Base-by-base conservation (phyloP, 2,888 invertebrate genomes). In the Synanthedon vespiformis region DNA sequence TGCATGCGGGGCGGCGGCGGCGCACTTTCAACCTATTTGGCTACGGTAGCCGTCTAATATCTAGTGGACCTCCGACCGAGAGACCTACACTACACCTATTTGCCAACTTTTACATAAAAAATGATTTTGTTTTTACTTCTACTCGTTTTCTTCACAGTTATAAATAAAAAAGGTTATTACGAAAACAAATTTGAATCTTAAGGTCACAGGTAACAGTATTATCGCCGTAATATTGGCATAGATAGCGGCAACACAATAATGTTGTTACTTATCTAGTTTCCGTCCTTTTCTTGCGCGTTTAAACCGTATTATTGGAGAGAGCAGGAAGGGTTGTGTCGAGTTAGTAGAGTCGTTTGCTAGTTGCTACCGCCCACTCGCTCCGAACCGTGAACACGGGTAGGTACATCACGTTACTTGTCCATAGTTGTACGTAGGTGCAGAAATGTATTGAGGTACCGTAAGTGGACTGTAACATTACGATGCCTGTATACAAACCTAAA, bases 191-290 rank as follows among this genome's bases (percentile, higher is more conserved):
- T 40, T 40, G 16, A 48, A 47, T 40, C 50, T 27, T 48, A 60
- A 67, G 79, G 77, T 80, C 77, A 78, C 66, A 77, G 72, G 77
- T 77, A 73, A 73, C 72, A 62, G 69, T 72, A 75, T 73, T 77
- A 77, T 74, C 72, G 65, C 65, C 61, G 62, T 61, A 63, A 67
- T 63, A 68, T 72, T 67, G 60, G 62, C 67, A 67, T 67, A 71
- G 71, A 71, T 65, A 61, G 65, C 61, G 57, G 34, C 58, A 58
- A 58, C 58, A 60, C 58, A 58, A 58, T 61, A 18, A 62, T 61
- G 58, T 58, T 62, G 58, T 60, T 60, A 61, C 59, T 61, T 59
- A 54, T 55, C 53, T 16, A 48, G 49, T 50, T 51, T 57, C 61
- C 54, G 59, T 77, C 77, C 63, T 70, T 51, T 56, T 78, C 70